Evolutionary conservation across 2,888 invertebrate species (phyloP).

Genomic region (Acanthopleura granulata): DNA sequence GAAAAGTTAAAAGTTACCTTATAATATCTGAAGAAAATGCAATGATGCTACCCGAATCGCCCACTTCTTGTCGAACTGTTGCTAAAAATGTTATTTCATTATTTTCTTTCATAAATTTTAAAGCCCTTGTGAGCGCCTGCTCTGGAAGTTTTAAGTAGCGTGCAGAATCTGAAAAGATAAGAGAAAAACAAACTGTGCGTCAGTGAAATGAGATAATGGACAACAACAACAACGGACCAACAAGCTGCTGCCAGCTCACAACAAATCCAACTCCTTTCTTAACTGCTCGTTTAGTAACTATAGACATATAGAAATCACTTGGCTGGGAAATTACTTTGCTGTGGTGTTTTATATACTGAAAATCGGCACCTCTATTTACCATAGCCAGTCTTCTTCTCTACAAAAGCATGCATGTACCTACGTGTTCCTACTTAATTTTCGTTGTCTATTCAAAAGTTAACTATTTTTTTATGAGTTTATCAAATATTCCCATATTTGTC

Average conservation of each 20-base stretch:
- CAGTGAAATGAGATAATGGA: not conserved
- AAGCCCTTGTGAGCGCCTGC: constrained; percentile 40
- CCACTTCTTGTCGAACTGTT: constrained; percentile 53
- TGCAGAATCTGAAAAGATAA: constrained; percentile 40
- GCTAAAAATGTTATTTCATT: constrained; percentile 57
- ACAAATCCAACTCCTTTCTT: not conserved
- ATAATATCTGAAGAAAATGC: constrained; percentile 50
- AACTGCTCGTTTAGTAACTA: no score
- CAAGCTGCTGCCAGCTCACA: no score
- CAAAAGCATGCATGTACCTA: no score
- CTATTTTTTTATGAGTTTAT: no score
- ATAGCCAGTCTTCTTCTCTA: no score
- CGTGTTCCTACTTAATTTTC: no score
- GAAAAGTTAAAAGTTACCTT: constrained; percentile 38
- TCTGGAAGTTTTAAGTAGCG: constrained; percentile 51
- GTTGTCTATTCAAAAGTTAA: no score
- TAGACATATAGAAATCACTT: no score
- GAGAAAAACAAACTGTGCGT: not conserved
- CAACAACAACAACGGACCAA: not conserved
- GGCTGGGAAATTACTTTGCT: no score
- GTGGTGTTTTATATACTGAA: no score
- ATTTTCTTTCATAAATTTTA: constrained; percentile 43
- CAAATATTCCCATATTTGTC: no score
- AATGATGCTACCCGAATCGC: constrained; percentile 56
- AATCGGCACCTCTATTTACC: no score